phyloP scores from a whole-genome alignment of 2,888 invertebrate genomes.

The Pterobdella sp. region DNA sequence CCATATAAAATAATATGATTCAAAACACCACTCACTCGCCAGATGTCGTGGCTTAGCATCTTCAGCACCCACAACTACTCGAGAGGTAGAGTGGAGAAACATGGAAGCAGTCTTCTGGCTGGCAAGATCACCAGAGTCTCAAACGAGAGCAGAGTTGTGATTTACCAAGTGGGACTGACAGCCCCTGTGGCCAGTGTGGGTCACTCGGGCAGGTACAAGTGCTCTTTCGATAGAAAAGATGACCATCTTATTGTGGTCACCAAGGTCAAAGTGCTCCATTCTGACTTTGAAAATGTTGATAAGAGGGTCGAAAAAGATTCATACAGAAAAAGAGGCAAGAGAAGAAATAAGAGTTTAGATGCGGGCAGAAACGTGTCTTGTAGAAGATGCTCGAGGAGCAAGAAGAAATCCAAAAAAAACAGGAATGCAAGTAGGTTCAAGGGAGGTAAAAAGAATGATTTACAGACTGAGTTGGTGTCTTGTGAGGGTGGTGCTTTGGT shows the following conservation, averaged over 20 bases:
- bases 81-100: not conserved
- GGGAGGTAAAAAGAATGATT: not conserved
- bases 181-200: not conserved
- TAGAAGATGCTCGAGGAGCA: not conserved
- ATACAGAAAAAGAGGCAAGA: not conserved
- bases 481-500: conserved; percentile 3
- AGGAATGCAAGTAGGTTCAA: not conserved
- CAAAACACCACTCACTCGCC: not conserved
- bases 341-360: not conserved
- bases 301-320: not conserved
- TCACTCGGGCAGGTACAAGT: conserved; percentile 4
- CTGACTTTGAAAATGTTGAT: too few species aligned
- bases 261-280: not conserved
- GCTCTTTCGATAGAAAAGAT: conserved; percentile 12
- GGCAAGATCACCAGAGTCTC: not conserved
- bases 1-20: too few species aligned
- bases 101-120: conserved; percentile 1
- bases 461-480: conserved; percentile 8
- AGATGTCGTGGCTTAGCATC: not conserved
- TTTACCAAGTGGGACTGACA: conserved; percentile 14
- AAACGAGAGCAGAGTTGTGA: not conserved
- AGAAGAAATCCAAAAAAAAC: not conserved
- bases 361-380: not conserved
- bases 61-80: conserved; percentile 24
- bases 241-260: conserved; percentile 10